Evolutionary conservation across 2,888 invertebrate species (phyloP), one percentile per base, ranked within the genome.

Genomic region (Eristalinus aeneus): DNA sequence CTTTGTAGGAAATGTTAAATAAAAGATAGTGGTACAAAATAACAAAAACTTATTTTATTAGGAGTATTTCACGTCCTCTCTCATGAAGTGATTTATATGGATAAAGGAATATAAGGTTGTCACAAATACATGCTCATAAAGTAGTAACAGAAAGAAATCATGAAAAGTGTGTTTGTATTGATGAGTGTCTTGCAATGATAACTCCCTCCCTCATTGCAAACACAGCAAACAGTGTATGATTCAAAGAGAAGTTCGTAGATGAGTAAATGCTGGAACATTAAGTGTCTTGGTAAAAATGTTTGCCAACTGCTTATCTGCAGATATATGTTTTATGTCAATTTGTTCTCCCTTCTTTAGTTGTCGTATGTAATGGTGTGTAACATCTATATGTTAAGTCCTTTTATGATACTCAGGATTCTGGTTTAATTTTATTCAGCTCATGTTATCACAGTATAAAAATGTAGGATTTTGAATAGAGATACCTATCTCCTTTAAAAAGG

Each of bases 381-480:
- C 32, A n/a, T 56, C 34, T 20, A 71, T 71, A 31, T 71, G 39
- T 31, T 60, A 60, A 10, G 60, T 61, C 32, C 60, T 61, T 11
- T 60, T 60, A 39, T 71, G 60, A 20, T 32, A 71, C 16, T 71
- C 71, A 0, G 71, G 46, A 23, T 61, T 69, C 56, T 69, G 54
- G n/a, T 56, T 16, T 6, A 69, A 56, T 34, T 34, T 54, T n/a
- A 56, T 56, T 31, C 20, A n/a, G 16, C 39, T 60, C 16, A 46
- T 27, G 34, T 36, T 63, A 11, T 63, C 68, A 9, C 20, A 34
- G 20, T n/a, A 54, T 34, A 68, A 22, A 16, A 2, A 2, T 16
- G 34, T 56, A 1, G 54, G 20, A 3, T 12, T 46, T 10, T 54
- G 2, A 32, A 31, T 46, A 3, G n/a, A 10, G 16, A 32, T 36